These are phyloP conservation scores for Trematomus bernacchii DNA, from an alignment of 2,797 vertebrate species.

Conservation along the genomic window DNA sequence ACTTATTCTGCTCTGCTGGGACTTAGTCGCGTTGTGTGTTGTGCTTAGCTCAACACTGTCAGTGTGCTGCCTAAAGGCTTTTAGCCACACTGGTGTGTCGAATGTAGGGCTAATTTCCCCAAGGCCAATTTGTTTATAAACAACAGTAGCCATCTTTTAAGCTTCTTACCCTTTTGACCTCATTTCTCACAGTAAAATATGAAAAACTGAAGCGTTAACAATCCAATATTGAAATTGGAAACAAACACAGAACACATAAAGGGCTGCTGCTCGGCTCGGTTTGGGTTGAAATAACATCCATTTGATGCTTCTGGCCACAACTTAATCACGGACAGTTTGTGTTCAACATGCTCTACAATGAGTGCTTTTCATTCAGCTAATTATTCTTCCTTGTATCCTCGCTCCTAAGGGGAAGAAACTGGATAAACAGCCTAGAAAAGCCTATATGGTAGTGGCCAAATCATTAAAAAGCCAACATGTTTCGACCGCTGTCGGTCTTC, in stretches of 20 bases:
- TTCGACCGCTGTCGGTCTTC: no score
- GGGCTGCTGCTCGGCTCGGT: not conserved
- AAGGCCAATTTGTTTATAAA: slow-evolving; percentile 9
- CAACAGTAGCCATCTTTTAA: not conserved
- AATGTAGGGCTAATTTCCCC: not conserved
- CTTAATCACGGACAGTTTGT: not conserved
- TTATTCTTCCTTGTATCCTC: not conserved
- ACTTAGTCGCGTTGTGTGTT: not conserved
- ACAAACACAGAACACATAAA: not conserved
- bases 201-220: not conserved
- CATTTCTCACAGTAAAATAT: not conserved
- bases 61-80: slow-evolving; percentile 30
- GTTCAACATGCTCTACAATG: slow-evolving; percentile 6
- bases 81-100: slow-evolving; percentile 7
- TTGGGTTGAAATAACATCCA: not conserved
- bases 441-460: no score
- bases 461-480: no score
- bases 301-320: not conserved
- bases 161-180: not conserved
- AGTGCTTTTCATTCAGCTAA: slow-evolving; percentile 20
- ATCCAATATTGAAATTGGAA: not conserved
- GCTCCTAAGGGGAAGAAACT: no score
- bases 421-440: no score
- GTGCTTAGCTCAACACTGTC: slow-evolving; percentile 11
- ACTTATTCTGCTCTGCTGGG: not conserved